These are phyloP conservation scores for Philereme vetulata DNA, from an alignment of 2,888 invertebrate genomes.

Conservation along the genomic window DNA sequence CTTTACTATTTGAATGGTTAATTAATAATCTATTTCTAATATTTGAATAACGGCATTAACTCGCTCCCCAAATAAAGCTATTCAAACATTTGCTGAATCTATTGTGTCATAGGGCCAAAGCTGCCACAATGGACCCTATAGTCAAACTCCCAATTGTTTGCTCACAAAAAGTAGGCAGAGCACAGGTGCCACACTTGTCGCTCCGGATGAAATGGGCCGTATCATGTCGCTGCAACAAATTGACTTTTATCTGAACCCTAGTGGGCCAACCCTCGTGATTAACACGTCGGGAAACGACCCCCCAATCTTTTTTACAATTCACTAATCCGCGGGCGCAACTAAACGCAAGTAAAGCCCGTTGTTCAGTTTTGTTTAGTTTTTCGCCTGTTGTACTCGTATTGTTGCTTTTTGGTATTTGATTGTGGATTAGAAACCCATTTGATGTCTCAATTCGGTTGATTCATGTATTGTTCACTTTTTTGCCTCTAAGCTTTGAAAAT, in stretches of 20 bases:
- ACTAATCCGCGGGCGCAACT: conserved; percentile 81
- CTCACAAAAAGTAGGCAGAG: conserved; percentile 65
- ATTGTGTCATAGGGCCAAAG: conserved; percentile 35
- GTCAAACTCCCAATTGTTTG: conserved; percentile 47
- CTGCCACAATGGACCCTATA: conserved; percentile 46
- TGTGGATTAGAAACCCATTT: conserved; percentile 40
- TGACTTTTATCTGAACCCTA: conserved; percentile 83
- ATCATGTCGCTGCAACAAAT: conserved; percentile 87
- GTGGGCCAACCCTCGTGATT: conserved; percentile 80
- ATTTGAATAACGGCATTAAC: conserved; percentile 32
- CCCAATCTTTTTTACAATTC: conserved; percentile 80
- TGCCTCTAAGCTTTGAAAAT: no score
- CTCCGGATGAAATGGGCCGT: conserved; percentile 84
- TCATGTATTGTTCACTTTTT: no score
- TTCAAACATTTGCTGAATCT: conserved; percentile 32
- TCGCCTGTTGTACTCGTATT: conserved; percentile 52
- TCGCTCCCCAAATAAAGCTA: conserved; percentile 22
- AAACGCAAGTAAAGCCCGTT: conserved; percentile 66
- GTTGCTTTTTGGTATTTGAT: conserved; percentile 49
- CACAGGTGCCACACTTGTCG: conserved; percentile 83
- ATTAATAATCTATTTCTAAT: conserved; percentile 2
- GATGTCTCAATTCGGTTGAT: conserved; percentile 16
- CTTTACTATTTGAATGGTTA: conserved; percentile 6
- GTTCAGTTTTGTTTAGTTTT: conserved; percentile 63
- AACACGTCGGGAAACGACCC: conserved; percentile 79